Percentiles rank a stretch among this genome's conserved stretches.
phyloP scores from a whole-genome alignment of 2,888 invertebrate genomes.

The Pyrrhosoma nymphula region DNA sequence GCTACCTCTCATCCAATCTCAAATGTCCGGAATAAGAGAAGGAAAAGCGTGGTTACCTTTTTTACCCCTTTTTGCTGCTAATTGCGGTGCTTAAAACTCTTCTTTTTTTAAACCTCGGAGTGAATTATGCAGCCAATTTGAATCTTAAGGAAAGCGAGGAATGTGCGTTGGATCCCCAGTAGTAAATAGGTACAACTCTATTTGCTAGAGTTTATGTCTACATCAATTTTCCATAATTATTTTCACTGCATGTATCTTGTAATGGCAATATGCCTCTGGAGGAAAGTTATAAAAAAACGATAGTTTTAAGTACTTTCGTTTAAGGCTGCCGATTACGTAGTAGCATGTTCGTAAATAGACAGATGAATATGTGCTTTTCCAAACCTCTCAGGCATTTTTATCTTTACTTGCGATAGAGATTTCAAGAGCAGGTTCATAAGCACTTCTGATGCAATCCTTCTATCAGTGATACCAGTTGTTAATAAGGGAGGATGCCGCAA shows the following conservation, averaged over 20 bases:
- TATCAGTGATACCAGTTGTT: no score
- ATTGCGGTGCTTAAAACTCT: conserved; percentile 1
- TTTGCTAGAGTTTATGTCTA: background rate
- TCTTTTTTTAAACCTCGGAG: background rate
- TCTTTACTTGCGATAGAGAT: no score
- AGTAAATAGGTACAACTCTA: background rate
- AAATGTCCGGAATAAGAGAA: background rate
- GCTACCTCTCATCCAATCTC: background rate
- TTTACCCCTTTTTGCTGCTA: background rate
- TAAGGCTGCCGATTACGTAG: no score
- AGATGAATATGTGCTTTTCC: no score
- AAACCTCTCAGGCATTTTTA: no score
- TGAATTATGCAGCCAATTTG: conserved; percentile 18
- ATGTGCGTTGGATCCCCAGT: background rate
- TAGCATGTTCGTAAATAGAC: no score
- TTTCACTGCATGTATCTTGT: background rate
- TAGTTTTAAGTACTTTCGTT: no score
- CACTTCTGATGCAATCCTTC: no score
- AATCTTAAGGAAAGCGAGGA: background rate
- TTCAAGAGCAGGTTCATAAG: no score
- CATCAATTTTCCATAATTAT: background rate
- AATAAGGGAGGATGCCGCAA: no score
- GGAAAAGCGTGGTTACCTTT: background rate
- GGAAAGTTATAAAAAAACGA: no score
- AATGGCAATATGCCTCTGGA: background rate